Evolutionary conservation across 2,113 vertebrate genomes (phyloP).

Genomic region (Eulemur macaco): DNA sequence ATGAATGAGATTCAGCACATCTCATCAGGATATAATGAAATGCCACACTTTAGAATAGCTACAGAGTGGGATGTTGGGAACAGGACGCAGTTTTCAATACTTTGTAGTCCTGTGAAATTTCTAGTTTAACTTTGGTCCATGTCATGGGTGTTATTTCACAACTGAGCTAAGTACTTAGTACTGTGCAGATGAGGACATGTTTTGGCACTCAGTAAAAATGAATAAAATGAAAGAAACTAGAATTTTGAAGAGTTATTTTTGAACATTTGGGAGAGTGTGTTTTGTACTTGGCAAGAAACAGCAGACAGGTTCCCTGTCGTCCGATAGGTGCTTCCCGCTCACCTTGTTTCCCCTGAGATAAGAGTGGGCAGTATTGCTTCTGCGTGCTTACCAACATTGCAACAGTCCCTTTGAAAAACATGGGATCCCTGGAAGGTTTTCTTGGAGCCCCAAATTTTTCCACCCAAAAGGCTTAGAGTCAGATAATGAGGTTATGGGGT

Average conservation of each 20-base stretch:
- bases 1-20: background rate
- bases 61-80: background rate
- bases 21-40: background rate
- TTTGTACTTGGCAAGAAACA: background rate
- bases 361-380: background rate
- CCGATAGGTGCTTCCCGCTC: background rate
- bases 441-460: background rate
- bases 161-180: background rate
- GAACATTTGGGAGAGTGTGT: background rate
- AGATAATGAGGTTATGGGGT: background rate
- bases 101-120: background rate
- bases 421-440: background rate
- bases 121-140: background rate
- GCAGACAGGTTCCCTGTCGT: background rate
- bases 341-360: background rate
- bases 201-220: background rate
- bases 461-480: background rate
- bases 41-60: background rate
- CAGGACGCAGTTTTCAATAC: background rate
- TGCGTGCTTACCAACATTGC: background rate
- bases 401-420: background rate
- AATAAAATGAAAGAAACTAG: background rate
- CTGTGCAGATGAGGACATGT: background rate
- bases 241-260: background rate
- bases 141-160: background rate